phyloP scores from a whole-genome alignment of 2,797 vertebrate genomes.

The Lycodopsis pacificus region DNA sequence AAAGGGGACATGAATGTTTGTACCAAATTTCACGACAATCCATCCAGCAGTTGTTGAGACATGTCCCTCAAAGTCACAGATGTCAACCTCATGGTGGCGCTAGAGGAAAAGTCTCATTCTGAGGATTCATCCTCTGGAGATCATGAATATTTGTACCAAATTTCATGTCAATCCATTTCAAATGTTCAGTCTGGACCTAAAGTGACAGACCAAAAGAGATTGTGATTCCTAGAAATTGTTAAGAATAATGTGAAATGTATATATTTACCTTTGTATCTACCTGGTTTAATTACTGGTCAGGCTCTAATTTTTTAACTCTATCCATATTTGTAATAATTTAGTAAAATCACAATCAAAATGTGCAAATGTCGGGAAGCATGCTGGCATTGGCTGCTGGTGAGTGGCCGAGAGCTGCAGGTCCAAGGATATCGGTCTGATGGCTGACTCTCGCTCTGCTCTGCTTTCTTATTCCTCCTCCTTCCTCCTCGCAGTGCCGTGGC shows the following conservation, averaged over 20 bases:
- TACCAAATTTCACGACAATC: neutral
- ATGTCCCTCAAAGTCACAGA: neutral
- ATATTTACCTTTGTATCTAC: no score
- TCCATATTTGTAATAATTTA: conserved; percentile 57
- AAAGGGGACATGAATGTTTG: neutral
- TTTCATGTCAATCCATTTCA: neutral
- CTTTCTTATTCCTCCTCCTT: conserved; percentile 60
- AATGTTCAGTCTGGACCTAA: neutral
- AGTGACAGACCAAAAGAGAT: neutral
- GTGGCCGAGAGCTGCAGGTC: conserved; percentile 90
- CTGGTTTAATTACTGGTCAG: neutral
- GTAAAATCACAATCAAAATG: conserved; percentile 59
- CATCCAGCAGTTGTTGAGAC: neutral
- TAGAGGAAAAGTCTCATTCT: neutral
- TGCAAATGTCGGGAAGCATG: conserved; percentile 85
- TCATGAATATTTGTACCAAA: neutral
- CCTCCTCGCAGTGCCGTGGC: conserved; percentile 50
- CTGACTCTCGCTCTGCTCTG: conserved; percentile 63
- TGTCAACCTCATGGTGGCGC: neutral
- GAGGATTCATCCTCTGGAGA: neutral
- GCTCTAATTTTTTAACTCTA: conserved; percentile 9
- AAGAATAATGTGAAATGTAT: neutral
- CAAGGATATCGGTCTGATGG: conserved; percentile 69
- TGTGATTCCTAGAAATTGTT: neutral
- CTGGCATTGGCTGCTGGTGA: conserved; percentile 92